phyloP scores from a whole-genome alignment of 2,888 invertebrate species.

The Apodemia zela region DNA sequence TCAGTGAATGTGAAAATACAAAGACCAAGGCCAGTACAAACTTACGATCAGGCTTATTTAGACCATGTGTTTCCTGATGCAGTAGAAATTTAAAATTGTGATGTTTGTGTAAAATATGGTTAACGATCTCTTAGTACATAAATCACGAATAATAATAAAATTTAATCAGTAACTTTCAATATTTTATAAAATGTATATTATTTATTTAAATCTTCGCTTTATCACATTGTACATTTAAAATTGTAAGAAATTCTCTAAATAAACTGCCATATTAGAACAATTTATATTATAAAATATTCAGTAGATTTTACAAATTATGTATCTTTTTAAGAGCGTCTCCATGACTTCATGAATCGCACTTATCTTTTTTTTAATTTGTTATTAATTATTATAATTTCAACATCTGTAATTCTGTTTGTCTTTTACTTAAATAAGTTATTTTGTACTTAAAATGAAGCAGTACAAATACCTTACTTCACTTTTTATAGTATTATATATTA shows the following conservation, averaged over 20 bases:
- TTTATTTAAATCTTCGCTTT: conserved; percentile 14
- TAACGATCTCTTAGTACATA: conserved; percentile 39
- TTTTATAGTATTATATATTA: conserved; percentile 35
- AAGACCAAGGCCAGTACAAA: conserved; percentile 81
- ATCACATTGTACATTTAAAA: conserved; percentile 8
- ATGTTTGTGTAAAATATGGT: conserved; percentile 17
- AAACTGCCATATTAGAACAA: conserved; percentile 20
- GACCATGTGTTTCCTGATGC: conserved; percentile 82
- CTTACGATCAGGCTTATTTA: conserved; percentile 81
- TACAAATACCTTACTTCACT: conserved; percentile 39
- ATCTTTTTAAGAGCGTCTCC: neutral
- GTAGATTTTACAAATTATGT: conserved; percentile 5
- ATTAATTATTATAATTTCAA: neutral
- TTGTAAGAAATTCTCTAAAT: conserved; percentile 10
- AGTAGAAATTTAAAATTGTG: conserved; percentile 57
- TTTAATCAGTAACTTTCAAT: conserved; percentile 7
- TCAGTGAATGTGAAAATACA: conserved; percentile 52
- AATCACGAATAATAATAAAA: conserved; percentile 23
- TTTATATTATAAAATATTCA: neutral
- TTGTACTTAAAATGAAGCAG: conserved; percentile 33
- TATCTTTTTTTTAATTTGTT: neutral
- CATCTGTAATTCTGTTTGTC: neutral
- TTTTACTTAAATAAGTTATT: conserved; percentile 19
- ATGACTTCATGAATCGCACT: too few relatives aligned
- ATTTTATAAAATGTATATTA: conserved; percentile 17